A percentile compares a stretch with the other conserved stretches of the same genome.
phyloP scores from a whole-genome alignment of 2,888 invertebrate species.

The Aspidiotus destructor region DNA sequence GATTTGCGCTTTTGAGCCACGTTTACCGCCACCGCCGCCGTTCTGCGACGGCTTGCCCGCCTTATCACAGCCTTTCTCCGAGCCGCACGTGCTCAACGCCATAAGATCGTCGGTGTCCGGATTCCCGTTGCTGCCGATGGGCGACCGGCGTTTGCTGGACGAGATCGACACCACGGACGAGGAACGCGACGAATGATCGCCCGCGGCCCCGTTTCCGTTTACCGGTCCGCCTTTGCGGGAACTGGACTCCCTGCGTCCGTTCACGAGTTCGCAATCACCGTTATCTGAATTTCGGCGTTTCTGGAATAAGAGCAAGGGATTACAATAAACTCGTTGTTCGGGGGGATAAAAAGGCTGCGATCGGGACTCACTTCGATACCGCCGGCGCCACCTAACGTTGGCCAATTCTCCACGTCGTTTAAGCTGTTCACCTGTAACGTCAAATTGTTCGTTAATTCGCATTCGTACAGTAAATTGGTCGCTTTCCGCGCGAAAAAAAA shows the following conservation, averaged over 20 bases:
- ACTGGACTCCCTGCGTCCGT: neutral
- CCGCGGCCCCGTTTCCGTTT: constrained; percentile 14
- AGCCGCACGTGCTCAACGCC: constrained; percentile 1
- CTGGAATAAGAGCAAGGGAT: constrained; percentile 2
- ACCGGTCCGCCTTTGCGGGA: constrained; percentile 2
- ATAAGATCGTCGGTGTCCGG: neutral
- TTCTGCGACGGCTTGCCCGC: neutral
- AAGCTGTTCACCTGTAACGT: constrained; percentile 67
- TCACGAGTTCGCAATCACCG: no score
- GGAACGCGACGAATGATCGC: constrained; percentile 27
- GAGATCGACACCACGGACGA: constrained; percentile 26
- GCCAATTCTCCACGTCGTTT: constrained; percentile 85
- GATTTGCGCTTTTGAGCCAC: neutral
- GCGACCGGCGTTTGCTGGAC: constrained; percentile 17
- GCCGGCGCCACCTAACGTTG: constrained; percentile 56
- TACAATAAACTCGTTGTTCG: neutral
- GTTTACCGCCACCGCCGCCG: neutral
- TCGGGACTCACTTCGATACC: constrained; percentile 19
- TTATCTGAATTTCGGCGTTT: constrained; percentile 10
- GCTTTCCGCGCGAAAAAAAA: no score
- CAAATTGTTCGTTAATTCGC: no score
- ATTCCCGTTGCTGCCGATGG: neutral
- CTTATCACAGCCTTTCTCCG: neutral
- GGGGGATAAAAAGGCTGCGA: neutral
- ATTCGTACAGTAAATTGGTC: no score